A percentile compares a stretch with the other conserved stretches of the same genome.
Conservation (phyloP, 1,140 invertebrate species). For the Microplitis mediator region DNA sequence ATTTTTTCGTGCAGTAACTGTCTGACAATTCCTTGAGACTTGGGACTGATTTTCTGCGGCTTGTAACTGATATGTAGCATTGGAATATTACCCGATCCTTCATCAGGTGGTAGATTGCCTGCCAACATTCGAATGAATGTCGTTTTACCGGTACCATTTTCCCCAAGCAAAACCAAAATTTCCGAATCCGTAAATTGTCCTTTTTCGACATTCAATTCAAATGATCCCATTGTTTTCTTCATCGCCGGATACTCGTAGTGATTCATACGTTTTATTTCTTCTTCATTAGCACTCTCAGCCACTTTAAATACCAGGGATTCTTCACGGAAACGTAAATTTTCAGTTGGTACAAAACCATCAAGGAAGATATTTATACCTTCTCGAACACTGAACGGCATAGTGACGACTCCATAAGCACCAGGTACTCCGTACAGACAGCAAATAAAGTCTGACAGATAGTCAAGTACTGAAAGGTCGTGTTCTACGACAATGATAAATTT, state of each 20-base stretch:
- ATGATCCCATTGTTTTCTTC: constrained; percentile 84
- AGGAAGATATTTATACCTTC: constrained; percentile 99
- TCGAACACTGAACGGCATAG: constrained; percentile 98
- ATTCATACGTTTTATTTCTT: constrained; percentile 96
- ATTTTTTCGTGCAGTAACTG: constrained; percentile 95
- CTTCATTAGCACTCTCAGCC: constrained; percentile 95
- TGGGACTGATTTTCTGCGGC: constrained; percentile 99
- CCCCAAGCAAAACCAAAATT: constrained; percentile 97
- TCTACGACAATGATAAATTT: constrained; percentile 99
- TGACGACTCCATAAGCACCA: constrained; percentile 98
- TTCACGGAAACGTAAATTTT: constrained; percentile 98
- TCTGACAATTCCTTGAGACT: constrained; percentile 91
- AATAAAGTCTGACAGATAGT: constrained; percentile 99
- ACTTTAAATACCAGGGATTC: constrained; percentile 97
- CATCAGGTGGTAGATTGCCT: constrained; percentile 91
- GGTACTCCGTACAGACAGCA: constrained; percentile 98
- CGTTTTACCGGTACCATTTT: constrained; percentile 99
- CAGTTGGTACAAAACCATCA: constrained; percentile 98
- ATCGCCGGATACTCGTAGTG: constrained; percentile 94
- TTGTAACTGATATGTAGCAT: constrained; percentile 98
- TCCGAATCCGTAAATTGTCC: constrained; percentile 99
- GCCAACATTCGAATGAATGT: constrained; percentile 99
- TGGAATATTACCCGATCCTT: constrained; percentile 84
- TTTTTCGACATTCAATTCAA: constrained; percentile 79
- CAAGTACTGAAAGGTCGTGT: constrained; percentile 98